phyloP scores from a whole-genome alignment of 2,888 invertebrate genomes.

The Nomada hirtipes region DNA sequence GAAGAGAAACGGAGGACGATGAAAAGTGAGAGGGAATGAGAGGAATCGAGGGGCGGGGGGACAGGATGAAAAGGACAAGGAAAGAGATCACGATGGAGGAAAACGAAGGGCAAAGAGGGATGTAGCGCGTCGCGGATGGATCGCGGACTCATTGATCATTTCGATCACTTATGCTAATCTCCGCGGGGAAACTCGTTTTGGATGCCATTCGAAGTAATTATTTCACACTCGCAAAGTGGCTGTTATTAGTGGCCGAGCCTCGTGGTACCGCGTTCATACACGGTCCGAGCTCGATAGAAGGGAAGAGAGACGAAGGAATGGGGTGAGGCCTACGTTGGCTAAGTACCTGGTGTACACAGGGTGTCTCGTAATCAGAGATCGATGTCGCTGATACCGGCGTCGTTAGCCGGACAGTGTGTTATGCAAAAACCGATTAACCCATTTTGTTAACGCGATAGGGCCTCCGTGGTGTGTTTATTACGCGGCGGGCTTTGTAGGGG shows the following conservation, averaged over 20 bases:
- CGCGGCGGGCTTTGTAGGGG: conserved; percentile 1
- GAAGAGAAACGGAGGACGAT: conserved; percentile 3
- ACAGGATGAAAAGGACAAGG: conserved; percentile 39
- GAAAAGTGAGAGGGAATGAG: neutral
- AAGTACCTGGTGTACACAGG: conserved; percentile 42
- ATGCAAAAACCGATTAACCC: conserved; percentile 71
- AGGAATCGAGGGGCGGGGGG: neutral
- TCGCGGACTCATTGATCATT: conserved; percentile 80
- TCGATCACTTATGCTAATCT: conserved; percentile 82
- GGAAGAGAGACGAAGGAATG: conserved; percentile 28
- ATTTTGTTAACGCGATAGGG: conserved; percentile 54
- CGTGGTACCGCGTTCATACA: conserved; percentile 23
- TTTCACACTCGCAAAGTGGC: conserved; percentile 82
- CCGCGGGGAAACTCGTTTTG: conserved; percentile 79
- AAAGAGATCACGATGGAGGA: neutral
- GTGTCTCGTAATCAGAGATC: conserved; percentile 67
- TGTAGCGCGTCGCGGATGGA: conserved; percentile 68
- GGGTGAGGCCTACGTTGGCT: conserved; percentile 52
- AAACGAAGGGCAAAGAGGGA: conserved; percentile 34
- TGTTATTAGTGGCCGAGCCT: conserved; percentile 77
- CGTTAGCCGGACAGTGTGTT: conserved; percentile 49
- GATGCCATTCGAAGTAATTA: conserved; percentile 80
- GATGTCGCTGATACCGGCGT: conserved; percentile 58
- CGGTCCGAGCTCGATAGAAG: conserved; percentile 9
- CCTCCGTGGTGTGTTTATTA: conserved; percentile 56